These are phyloP conservation scores for Streblospio benedicti DNA, from an alignment of 1,140 invertebrate genomes.

Conservation along the genomic window DNA sequence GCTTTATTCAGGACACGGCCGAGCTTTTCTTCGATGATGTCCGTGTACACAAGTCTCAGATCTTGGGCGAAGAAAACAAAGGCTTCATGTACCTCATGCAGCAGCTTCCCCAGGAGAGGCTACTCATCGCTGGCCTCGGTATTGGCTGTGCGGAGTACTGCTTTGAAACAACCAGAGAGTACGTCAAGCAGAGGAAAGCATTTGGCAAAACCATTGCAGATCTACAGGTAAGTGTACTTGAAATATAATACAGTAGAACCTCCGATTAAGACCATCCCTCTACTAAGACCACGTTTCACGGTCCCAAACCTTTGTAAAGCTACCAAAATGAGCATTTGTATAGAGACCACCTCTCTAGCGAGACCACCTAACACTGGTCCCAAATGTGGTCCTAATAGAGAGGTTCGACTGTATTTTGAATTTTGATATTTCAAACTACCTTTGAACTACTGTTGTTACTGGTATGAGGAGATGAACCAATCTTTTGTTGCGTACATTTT, in stretches of 20 bases:
- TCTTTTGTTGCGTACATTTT: too few relatives aligned
- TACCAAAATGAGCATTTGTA: too few relatives aligned
- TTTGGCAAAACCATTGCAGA: constrained; percentile 48
- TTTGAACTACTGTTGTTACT: too few relatives aligned
- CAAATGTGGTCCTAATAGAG: too few relatives aligned
- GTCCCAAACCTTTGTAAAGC: too few relatives aligned
- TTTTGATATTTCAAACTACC: neutral
- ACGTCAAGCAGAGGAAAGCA: constrained; percentile 48
- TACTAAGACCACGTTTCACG: too few relatives aligned
- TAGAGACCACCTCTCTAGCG: too few relatives aligned
- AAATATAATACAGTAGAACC: too few relatives aligned
- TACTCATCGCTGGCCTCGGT: constrained; percentile 44
- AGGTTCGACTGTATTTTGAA: too few relatives aligned
- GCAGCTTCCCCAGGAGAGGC: constrained; percentile 50
- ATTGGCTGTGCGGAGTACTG: constrained; percentile 46
- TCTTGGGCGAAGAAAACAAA: constrained; percentile 48
- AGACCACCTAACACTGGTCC: too few relatives aligned
- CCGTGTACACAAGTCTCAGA: constrained; percentile 42
- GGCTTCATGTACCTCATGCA: constrained; percentile 52
- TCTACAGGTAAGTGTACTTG: constrained; percentile 40
- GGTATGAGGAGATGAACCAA: too few relatives aligned
- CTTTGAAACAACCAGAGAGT: constrained; percentile 49
- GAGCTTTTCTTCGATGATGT: constrained; percentile 53
- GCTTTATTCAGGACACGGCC: constrained; percentile 46
- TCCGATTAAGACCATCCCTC: too few relatives aligned